Percentiles rank a stretch among this genome's conserved stretches.
Conservation (phyloP, 2,113 vertebrate genomes). For the Syrmaticus mikado region DNA sequence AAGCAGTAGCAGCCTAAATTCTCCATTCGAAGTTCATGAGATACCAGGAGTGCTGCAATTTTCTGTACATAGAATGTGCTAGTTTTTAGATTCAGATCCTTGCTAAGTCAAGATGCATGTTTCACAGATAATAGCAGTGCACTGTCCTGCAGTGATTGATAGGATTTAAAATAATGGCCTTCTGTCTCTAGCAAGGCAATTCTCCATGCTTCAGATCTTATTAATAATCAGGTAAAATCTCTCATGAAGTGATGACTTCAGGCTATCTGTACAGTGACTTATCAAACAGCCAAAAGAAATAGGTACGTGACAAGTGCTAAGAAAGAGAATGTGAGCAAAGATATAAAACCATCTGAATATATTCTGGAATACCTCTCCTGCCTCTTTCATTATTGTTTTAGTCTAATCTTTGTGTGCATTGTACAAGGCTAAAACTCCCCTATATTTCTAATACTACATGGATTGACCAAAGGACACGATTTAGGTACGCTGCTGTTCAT, state of each 20-base stretch:
- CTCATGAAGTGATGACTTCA: not conserved
- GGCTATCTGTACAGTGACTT: not conserved
- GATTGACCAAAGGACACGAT: not conserved
- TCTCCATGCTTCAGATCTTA: not conserved
- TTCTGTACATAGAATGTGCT: not conserved
- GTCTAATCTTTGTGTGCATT: not conserved
- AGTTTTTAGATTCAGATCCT: not conserved
- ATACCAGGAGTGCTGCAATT: accelerated
- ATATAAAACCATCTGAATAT: not conserved
- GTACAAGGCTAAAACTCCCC: not conserved
- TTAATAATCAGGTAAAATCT: not conserved
- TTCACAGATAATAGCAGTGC: not conserved
- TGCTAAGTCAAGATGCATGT: not conserved
- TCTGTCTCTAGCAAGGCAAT: not conserved
- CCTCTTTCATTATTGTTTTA: not conserved
- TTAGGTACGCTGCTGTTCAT: not conserved
- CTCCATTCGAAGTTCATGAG: not conserved
- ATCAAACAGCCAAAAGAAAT: not conserved
- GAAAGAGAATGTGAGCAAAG: not conserved
- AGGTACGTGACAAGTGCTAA: not conserved
- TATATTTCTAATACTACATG: not conserved
- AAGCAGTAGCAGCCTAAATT: not conserved
- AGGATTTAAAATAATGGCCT: not conserved
- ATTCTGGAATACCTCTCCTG: not conserved
- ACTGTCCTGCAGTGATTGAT: accelerated